phyloP scores from a whole-genome alignment of 2,113 vertebrate genomes.

The Camelus dromedarius region DNA sequence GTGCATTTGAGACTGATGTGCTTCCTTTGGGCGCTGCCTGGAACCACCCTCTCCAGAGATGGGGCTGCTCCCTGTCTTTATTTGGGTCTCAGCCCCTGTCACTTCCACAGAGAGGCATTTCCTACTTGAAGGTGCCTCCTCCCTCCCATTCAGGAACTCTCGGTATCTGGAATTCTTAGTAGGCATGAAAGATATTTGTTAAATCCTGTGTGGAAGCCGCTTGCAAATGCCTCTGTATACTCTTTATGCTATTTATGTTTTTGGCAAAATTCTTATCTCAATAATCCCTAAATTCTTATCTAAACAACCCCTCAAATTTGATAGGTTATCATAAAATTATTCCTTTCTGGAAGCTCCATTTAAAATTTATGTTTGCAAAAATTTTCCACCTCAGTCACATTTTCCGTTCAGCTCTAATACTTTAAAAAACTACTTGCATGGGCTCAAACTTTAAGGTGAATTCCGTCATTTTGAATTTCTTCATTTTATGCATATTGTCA shows the following conservation, averaged over 20 bases:
- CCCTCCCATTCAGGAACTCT: not conserved
- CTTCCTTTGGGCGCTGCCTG: not conserved
- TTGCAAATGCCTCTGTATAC: not conserved
- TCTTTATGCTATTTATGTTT: not conserved
- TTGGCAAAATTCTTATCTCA: not conserved
- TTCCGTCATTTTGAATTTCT: constrained; percentile 28
- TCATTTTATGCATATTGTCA: constrained; percentile 29
- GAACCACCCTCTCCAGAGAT: not conserved
- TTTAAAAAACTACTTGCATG: constrained; percentile 24
- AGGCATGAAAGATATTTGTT: constrained; percentile 4
- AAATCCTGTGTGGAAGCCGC: not conserved
- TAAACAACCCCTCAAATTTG: not conserved
- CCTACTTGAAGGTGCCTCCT: not conserved
- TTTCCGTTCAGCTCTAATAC: constrained; percentile 7
- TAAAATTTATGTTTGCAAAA: constrained; percentile 50
- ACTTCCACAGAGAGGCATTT: not conserved
- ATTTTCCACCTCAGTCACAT: not conserved
- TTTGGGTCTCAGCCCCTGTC: not conserved
- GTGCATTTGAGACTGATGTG: not conserved
- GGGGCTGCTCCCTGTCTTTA: not conserved
- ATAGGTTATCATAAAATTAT: constrained; percentile 26
- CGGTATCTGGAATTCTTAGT: not conserved
- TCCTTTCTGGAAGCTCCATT: not conserved
- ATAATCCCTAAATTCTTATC: not conserved
- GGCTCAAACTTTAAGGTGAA: not conserved